Conservation (phyloP, 2,113 vertebrate species). For the Ageneiosus marmoratus region DNA sequence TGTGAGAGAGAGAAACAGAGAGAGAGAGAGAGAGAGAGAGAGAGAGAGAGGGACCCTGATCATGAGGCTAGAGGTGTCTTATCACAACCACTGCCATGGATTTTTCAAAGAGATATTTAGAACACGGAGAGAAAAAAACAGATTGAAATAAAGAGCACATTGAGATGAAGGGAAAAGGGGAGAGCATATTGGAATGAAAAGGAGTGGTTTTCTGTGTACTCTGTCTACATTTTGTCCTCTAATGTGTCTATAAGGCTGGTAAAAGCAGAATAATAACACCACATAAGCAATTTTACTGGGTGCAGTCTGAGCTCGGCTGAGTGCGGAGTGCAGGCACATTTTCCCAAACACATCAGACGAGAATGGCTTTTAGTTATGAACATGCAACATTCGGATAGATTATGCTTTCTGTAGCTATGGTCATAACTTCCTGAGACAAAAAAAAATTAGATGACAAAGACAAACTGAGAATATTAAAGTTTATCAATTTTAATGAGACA, state of each 20-base stretch:
- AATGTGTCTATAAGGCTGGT: constrained; percentile 21
- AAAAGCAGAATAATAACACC: constrained; percentile 25
- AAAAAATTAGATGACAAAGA: constrained; percentile 26
- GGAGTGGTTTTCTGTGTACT: constrained; percentile 28
- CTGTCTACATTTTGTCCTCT: constrained; percentile 10
- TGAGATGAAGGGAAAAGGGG: neutral
- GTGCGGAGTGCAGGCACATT: neutral
- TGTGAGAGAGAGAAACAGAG: neutral
- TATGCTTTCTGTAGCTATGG: constrained; percentile 6
- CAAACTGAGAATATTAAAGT: constrained; percentile 38
- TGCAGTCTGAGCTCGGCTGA: neutral
- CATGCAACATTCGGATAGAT: neutral
- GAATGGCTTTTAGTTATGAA: neutral
- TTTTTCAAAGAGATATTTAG: neutral
- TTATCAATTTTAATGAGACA: constrained; percentile 45
- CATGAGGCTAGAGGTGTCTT: constrained; percentile 19
- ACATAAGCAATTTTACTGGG: constrained; percentile 1
- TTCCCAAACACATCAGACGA: neutral
- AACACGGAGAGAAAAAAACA: constrained; percentile 4
- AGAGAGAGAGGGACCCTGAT: neutral
- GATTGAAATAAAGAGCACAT: neutral
- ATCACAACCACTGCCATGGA: neutral
- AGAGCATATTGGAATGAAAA: constrained; percentile 10
- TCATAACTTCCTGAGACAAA: constrained; percentile 9
- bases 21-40: neutral